A percentile compares a stretch with the other conserved stretches of the same genome.
Conservation (phyloP, 2,113 vertebrate genomes). For the Solenodon paradoxus region DNA sequence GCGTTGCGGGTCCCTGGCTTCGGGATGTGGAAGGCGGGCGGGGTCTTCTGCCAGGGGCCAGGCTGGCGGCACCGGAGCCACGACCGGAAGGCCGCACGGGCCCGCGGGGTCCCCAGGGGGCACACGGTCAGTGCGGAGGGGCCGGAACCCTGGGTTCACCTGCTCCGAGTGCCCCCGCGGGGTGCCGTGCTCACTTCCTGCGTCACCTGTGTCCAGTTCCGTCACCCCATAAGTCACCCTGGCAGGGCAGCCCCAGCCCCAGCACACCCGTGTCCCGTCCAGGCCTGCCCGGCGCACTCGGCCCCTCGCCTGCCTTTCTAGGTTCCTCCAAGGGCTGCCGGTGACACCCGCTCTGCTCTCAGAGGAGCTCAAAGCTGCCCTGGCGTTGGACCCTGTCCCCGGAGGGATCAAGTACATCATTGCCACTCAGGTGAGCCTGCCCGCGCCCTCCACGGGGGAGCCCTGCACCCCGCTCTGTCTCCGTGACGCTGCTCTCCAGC, state of each 20-base stretch:
- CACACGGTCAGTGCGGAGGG: background rate
- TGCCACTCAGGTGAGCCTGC: conserved; percentile 86
- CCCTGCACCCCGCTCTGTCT: no score
- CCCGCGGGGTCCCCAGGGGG: background rate
- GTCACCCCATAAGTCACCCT: no score
- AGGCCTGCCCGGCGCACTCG: background rate
- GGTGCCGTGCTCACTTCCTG: no score
- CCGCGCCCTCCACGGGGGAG: no score
- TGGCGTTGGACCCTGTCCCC: conserved; percentile 82
- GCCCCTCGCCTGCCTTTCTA: conserved; percentile 60
- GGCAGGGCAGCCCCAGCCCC: no score
- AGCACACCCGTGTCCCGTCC: background rate
- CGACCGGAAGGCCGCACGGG: no score
- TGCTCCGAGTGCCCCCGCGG: no score
- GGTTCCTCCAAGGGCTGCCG: conserved; percentile 90
- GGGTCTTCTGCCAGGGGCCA: background rate
- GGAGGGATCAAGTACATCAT: conserved; percentile 89
- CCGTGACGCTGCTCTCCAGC: no score
- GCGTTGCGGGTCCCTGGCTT: conserved; percentile 69
- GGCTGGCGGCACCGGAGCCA: background rate
- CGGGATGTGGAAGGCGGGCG: background rate
- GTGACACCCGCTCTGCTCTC: conserved; percentile 76
- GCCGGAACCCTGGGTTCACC: no score
- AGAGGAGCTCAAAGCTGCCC: conserved; percentile 78
- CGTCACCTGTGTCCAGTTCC: no score